Evolutionary conservation across 2,113 vertebrate genomes (phyloP).

Genomic region (Dissostichus mawsoni): DNA sequence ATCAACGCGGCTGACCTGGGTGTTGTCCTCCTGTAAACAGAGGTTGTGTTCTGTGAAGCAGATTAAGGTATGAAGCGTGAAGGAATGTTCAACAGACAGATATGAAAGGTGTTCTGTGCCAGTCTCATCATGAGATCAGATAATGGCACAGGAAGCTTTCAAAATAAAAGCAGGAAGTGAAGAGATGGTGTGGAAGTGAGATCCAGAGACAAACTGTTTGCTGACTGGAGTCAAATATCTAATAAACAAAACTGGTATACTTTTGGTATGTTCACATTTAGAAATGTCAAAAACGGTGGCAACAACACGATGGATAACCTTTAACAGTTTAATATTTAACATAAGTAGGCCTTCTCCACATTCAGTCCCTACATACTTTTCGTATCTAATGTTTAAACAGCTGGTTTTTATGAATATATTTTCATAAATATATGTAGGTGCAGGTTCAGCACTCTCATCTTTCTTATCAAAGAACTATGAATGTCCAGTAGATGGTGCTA

Average conservation of each 20-base stretch:
- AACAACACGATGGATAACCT: not conserved
- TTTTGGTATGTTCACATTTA: not conserved
- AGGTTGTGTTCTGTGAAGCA: not conserved
- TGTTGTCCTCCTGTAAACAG: no score
- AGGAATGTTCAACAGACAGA: not conserved
- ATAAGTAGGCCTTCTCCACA: not conserved
- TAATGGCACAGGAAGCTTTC: not conserved
- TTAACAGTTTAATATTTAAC: not conserved
- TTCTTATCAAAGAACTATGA: not conserved
- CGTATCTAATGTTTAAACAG: constrained; percentile 14
- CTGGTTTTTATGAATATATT: not conserved
- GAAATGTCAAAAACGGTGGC: not conserved
- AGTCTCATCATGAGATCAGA: not conserved
- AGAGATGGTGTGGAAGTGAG: not conserved
- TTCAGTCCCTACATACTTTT: not conserved
- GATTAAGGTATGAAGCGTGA: not conserved
- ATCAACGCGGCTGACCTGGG: no score
- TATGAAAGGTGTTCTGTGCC: not conserved
- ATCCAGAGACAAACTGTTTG: not conserved
- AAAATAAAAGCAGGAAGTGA: not conserved
- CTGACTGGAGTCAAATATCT: not conserved
- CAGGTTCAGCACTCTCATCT: not conserved
- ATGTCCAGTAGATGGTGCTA: constrained; percentile 37
- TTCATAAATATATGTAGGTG: not conserved
- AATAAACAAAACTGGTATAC: not conserved